These are phyloP conservation scores for Oreotrochilus melanogaster DNA, from an alignment of 2,113 vertebrate genomes.

Conservation along the genomic window DNA sequence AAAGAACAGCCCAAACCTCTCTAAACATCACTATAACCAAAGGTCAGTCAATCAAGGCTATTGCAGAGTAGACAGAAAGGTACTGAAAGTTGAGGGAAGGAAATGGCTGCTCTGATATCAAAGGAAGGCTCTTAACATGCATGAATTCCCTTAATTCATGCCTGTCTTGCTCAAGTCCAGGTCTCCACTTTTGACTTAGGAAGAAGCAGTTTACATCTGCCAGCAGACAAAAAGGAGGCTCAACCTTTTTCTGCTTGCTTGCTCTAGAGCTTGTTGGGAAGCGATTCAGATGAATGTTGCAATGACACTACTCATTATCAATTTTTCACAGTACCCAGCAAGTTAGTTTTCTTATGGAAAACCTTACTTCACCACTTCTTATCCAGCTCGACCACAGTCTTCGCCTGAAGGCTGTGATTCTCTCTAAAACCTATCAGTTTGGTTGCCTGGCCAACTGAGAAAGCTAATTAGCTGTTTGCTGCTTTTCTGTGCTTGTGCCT, in stretches of 20 bases:
- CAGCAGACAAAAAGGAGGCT: background rate
- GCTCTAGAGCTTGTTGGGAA: background rate
- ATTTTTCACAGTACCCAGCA: background rate
- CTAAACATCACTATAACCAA: background rate
- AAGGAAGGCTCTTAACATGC: background rate
- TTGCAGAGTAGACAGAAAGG: background rate
- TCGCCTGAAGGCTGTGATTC: background rate
- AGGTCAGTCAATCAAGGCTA: background rate
- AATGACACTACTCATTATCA: background rate
- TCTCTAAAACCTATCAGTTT: background rate
- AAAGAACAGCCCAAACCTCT: background rate
- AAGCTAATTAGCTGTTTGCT: constrained; percentile 42
- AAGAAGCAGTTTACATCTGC: background rate
- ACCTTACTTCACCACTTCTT: constrained; percentile 4
- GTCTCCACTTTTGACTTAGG: background rate
- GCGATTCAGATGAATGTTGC: background rate
- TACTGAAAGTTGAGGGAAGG: background rate
- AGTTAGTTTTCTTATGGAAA: constrained; percentile 7
- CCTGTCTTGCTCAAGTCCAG: background rate
- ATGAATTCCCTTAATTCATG: background rate
- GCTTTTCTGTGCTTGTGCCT: background rate
- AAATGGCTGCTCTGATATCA: background rate
- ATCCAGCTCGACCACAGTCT: background rate
- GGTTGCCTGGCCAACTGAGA: background rate
- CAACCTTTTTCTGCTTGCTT: background rate